Evolutionary conservation across 53 echinoderm and acorn worm species (phyloP).

Genomic region (Arbacia lixula): DNA sequence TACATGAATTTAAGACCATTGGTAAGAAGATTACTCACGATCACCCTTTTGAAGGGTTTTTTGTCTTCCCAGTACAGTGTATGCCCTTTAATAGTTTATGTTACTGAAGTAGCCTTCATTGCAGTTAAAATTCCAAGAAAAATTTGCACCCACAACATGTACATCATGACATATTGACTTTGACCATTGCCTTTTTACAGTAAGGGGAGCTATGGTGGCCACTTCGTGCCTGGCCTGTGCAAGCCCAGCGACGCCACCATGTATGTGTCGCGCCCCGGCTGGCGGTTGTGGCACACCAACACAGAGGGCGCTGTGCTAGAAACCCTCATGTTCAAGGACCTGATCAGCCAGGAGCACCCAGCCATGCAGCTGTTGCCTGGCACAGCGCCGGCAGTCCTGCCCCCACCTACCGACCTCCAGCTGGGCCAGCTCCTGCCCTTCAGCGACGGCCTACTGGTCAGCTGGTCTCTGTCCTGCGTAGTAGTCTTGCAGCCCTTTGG

Average conservation of each 20-base stretch:
- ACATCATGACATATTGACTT: background rate
- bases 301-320: slow-evolving; percentile 75
- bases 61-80: too few relatives aligned
- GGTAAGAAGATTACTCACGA: too few relatives aligned
- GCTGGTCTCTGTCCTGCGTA: slow-evolving; percentile 79
- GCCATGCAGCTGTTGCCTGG: slow-evolving; percentile 69
- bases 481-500: slow-evolving; percentile 78
- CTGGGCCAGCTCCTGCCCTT: slow-evolving; percentile 77
- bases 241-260: slow-evolving; percentile 83
- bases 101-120: too few relatives aligned
- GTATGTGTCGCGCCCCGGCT: slow-evolving; percentile 80
- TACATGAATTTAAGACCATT: too few relatives aligned
- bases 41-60: too few relatives aligned
- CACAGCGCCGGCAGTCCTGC: slow-evolving; percentile 49
- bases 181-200: slow-evolving; percentile 38
- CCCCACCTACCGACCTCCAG: slow-evolving; percentile 67
- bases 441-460: slow-evolving; percentile 59
- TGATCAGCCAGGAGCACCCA: slow-evolving; percentile 61
- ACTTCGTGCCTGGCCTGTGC: slow-evolving; percentile 82
- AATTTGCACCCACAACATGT: too few relatives aligned
- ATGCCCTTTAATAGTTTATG: too few relatives aligned
- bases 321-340: slow-evolving; percentile 83
- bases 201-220: slow-evolving; percentile 84
- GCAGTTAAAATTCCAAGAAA: too few relatives aligned
- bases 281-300: slow-evolving; percentile 82